Conservation (phyloP, 2,113 vertebrate genomes). For the Osmerus mordax region DNA sequence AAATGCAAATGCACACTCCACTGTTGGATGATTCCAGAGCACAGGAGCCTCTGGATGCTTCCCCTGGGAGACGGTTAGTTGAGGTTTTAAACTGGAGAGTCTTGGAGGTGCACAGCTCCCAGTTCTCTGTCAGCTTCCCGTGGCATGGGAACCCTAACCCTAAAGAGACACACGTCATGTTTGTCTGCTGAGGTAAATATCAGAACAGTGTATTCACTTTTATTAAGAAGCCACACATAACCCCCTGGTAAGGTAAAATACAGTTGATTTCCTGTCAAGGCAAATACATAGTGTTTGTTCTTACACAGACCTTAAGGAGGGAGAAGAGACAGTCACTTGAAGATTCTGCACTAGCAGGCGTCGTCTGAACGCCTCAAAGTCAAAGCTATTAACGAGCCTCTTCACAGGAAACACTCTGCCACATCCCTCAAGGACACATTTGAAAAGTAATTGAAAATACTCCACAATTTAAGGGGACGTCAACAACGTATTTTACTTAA, state of each 20-base stretch:
- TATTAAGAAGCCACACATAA: no score
- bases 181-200: conserved; percentile 16
- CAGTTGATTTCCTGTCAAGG: no score
- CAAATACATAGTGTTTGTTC: not conserved
- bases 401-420: conserved; percentile 2
- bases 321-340: not conserved
- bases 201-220: no score
- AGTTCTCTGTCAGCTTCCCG: no score
- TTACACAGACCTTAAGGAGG: not conserved
- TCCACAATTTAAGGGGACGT: conserved; percentile 1
- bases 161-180: conserved; percentile 1
- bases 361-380: conserved; percentile 14
- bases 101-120: no score
- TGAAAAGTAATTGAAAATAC: conserved; percentile 35
- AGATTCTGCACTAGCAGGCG: not conserved
- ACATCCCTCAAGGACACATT: conserved; percentile 1
- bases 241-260: no score
- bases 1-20: no score
- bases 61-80: no score
- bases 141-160: conserved; percentile 1
- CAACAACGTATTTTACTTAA: not conserved
- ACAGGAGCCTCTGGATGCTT: no score
- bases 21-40: no score
- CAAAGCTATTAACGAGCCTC: conserved; percentile 19
- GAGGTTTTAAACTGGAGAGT: no score